Evolutionary conservation across 2,113 vertebrate species (phyloP).

Genomic region (Psittacula cyanocephala): DNA sequence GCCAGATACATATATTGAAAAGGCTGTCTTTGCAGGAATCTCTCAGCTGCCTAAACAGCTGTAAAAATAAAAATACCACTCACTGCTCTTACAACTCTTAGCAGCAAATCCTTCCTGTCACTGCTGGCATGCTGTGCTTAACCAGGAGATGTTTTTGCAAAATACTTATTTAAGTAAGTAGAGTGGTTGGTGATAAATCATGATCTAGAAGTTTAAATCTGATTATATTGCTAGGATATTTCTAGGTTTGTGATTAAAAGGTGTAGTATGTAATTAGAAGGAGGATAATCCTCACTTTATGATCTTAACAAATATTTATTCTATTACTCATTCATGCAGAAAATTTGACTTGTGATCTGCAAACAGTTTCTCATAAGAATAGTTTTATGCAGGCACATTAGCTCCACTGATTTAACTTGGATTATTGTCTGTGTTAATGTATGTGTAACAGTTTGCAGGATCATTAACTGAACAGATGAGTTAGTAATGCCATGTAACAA

Average conservation of each 20-base stretch:
- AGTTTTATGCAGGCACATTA: not conserved
- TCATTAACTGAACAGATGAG: not conserved
- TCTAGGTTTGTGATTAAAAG: not conserved
- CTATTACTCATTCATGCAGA: not conserved
- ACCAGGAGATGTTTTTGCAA: not conserved
- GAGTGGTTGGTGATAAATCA: not conserved
- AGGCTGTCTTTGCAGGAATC: not conserved
- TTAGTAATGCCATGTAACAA: not conserved
- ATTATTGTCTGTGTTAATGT: not conserved
- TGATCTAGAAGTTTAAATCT: not conserved
- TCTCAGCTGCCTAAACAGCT: slow-evolving; percentile 32
- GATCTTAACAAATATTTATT: not conserved
- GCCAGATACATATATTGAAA: not conserved
- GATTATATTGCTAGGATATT: not conserved
- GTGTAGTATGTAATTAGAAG: not conserved
- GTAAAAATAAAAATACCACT: slow-evolving; percentile 47
- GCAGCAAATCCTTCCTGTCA: not conserved
- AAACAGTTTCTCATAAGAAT: not conserved
- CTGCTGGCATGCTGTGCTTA: not conserved
- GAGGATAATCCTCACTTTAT: not conserved
- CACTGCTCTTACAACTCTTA: not conserved
- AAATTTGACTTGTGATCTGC: not conserved
- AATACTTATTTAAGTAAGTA: not conserved
- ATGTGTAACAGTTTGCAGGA: not conserved
- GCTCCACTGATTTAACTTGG: not conserved